Evolutionary conservation across 2,888 invertebrate genomes (phyloP).

Genomic region (Deilephila porcellus): DNA sequence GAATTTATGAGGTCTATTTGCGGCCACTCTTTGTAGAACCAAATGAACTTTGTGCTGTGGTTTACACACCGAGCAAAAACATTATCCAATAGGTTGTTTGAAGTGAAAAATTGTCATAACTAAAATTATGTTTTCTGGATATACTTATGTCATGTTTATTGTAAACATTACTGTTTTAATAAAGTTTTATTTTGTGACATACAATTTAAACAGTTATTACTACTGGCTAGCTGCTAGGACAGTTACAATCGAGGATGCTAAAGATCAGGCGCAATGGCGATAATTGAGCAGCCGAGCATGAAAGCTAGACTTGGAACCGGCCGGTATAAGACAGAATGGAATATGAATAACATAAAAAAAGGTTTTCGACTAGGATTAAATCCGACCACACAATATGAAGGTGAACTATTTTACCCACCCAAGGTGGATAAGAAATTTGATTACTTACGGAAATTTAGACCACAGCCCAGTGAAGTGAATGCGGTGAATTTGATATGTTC

Average conservation of each 20-base stretch:
- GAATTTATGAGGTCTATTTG: neutral
- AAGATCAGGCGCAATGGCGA: too few relatives aligned
- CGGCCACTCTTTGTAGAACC: neutral
- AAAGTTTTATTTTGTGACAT: too few relatives aligned
- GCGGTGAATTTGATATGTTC: constrained; percentile 49
- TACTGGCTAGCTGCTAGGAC: too few relatives aligned
- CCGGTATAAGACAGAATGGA: neutral
- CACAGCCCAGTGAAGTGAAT: constrained; percentile 40
- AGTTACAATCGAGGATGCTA: too few relatives aligned
- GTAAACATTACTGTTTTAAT: too few relatives aligned
- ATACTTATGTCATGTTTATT: neutral
- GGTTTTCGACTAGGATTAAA: too few relatives aligned
- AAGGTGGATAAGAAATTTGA: constrained; percentile 41
- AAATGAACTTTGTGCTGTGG: neutral
- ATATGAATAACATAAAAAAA: neutral
- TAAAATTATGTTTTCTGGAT: neutral
- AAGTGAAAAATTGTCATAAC: neutral
- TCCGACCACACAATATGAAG: neutral
- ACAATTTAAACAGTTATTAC: too few relatives aligned
- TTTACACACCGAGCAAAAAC: neutral
- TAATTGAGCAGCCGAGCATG: too few relatives aligned
- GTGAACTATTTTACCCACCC: neutral
- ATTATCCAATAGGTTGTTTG: neutral
- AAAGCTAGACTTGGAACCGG: too few relatives aligned
- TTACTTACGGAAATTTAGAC: constrained; percentile 41